These are phyloP conservation scores for Austrolebias charrua DNA, from an alignment of 2,797 vertebrate species.

Conservation along the genomic window DNA sequence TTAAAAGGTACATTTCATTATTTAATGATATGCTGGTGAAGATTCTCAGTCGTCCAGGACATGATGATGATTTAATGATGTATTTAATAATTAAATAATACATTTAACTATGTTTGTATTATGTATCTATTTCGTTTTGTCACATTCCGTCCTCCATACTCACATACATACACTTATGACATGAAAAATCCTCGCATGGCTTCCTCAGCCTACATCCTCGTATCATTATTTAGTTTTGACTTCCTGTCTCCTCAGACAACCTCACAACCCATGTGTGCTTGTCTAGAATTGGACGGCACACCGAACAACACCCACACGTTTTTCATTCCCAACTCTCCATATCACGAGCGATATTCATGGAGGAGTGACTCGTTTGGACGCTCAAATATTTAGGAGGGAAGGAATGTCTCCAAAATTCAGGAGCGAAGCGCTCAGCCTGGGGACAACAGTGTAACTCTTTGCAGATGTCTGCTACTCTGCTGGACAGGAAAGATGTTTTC, in stretches of 20 bases:
- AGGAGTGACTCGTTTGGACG: constrained; percentile 62
- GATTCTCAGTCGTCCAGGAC: no score
- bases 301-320: constrained; percentile 40
- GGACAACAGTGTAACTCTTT: constrained; percentile 59
- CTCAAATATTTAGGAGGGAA: constrained; percentile 71
- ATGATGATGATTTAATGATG: no score
- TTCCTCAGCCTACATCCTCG: not conserved
- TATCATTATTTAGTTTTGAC: constrained; percentile 21
- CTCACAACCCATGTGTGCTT: constrained; percentile 36
- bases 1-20: no score
- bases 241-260: constrained; percentile 22
- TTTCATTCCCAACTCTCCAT: constrained; percentile 35
- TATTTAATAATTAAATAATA: no score
- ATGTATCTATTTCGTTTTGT: no score
- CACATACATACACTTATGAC: not conserved
- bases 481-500: constrained; percentile 51
- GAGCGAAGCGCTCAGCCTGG: constrained; percentile 49
- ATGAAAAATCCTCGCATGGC: not conserved
- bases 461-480: constrained; percentile 59
- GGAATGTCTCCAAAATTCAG: constrained; percentile 63
- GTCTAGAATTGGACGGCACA: constrained; percentile 35
- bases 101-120: no score
- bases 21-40: no score
- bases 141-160: no score
- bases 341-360: constrained; percentile 60